Evolutionary conservation across 2,797 vertebrate species (phyloP), one percentile per base, ranked within the genome.

Genomic region (Pygocentrus nattereri): DNA sequence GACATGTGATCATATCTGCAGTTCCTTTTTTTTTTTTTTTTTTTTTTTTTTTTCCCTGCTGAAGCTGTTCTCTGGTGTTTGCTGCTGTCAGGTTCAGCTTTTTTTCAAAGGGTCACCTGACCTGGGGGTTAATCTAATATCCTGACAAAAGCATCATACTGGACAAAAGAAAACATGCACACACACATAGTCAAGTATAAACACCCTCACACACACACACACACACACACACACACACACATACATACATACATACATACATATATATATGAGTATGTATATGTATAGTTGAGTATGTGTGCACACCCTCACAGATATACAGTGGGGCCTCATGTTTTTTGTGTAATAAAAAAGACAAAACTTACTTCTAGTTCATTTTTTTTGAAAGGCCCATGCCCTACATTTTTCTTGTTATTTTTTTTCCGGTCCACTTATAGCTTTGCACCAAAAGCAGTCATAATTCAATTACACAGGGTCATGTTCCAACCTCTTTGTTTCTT

Each of bases 1-100:
- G 80, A 84, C 52, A 47, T 34, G 44, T 64, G 79, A 85, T 85
- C 62, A 54, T 79, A 87, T 87, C 76, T 80, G 58, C 52, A 83
- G 76, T 87, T 87, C 84, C 86, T 85, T 79, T 87, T 87, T 81
- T 85, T 34, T 65, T 65, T 64, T 65, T 87, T 81, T 85, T 34
- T 65, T 65, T 64, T 65, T 85, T 79, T 87, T 87, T 81, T 85
- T 34, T 65, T 65, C 64, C 65, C 18, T 81, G 79, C 77, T 78
- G 44, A 81, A 81, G 44, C 62, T 10, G 13, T 61, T 81, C 41
- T 65, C 30, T 65, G 74, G 74, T 56, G 56, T 67, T 79, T 34
- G 21, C 68, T 31, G 65, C 34, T 76, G 81, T 86, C 81, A 77
- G 79, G 78, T 84, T 84, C 56, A 70, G 61, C 50, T 65, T 74